Evolutionary conservation across 2,113 vertebrate species (phyloP), one percentile per base, ranked within the genome.

Genomic region (Neodontobutis hainanensis): DNA sequence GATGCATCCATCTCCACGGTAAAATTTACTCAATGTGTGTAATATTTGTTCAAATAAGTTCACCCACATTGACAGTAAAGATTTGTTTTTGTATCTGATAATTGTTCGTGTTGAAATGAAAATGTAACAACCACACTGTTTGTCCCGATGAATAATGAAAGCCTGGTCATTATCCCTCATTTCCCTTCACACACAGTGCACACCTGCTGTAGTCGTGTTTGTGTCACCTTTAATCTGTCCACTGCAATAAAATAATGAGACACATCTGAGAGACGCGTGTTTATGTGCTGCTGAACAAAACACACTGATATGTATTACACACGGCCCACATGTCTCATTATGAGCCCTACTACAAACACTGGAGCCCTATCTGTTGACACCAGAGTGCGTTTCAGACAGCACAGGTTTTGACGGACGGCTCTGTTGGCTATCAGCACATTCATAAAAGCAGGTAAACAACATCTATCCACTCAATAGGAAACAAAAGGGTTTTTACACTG

Each of bases 221-320:
- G 5, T 36, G 52, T 55, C 52, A 35, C 35, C 11, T 38, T 55
- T 55, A 38, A 55, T 55, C 52, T 36, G n/a, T 38, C 15, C 52
- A n/a, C 52, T 38, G 52, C 34, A 12, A 34, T 38, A 36, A 55
- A 55, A 55, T 55, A 55, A 55, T 38, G 52, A 55, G 14, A 14
- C 34, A 14, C 52, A 15, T 38, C 7, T 38, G 12, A 15, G 34
- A 36, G 52, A 55, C 34, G 34, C 38, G 38, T 40, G 38, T 5
- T 40, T 40, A 6, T 40, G 38, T 6, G 38, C 8, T 40, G 38
- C 38, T 40, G 38, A 40, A 40, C 8, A 40, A 40, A 40, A 40
- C 3, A 12, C 35, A 8, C 36, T 55, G 34, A 38, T 55, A 55
- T 55, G 34, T 55, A 34, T 38, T 15, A 38, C 35, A 9, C 49